Evolutionary conservation across 2,888 invertebrate genomes (phyloP).

Genomic region (Andrena bicolor): DNA sequence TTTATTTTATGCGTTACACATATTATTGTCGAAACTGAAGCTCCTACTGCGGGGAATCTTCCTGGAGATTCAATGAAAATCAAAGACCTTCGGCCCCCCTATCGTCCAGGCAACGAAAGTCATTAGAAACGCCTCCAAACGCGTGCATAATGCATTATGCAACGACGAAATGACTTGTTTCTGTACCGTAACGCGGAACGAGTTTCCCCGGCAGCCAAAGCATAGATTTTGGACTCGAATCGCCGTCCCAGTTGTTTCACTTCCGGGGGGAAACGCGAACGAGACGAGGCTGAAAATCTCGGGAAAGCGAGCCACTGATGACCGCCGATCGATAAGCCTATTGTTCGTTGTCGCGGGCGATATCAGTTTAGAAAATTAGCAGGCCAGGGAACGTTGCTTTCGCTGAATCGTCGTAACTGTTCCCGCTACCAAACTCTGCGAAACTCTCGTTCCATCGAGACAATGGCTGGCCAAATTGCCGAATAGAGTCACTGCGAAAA

Average conservation of each 20-base stretch:
- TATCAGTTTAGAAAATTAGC: constrained; percentile 40
- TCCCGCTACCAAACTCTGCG: constrained; percentile 8
- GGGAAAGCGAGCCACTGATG: too few species aligned
- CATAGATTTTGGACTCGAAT: constrained; percentile 9
- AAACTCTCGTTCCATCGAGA: constrained; percentile 45
- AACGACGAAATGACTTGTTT: constrained; percentile 39
- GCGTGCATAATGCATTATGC: constrained; percentile 19
- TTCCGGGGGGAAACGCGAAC: background rate
- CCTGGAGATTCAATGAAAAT: background rate
- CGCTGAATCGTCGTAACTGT: constrained; percentile 39
- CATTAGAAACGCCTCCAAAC: constrained; percentile 31
- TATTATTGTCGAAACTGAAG: too few species aligned
- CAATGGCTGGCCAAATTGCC: constrained; percentile 47
- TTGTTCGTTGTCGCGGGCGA: background rate
- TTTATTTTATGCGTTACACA: too few species aligned
- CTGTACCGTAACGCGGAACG: constrained; percentile 22
- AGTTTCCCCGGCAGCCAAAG: constrained; percentile 18
- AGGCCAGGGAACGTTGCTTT: constrained; percentile 21
- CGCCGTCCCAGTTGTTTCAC: background rate
- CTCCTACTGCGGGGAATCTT: too few species aligned
- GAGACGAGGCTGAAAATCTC: background rate
- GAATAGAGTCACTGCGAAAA: constrained; percentile 13
- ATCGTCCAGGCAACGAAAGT: background rate
- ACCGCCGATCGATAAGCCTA: constrained; percentile 1
- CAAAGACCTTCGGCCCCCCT: background rate